Evolutionary conservation across 2,113 vertebrate genomes (phyloP), one percentile per base, ranked within the genome.

Genomic region (Eira barbara): DNA sequence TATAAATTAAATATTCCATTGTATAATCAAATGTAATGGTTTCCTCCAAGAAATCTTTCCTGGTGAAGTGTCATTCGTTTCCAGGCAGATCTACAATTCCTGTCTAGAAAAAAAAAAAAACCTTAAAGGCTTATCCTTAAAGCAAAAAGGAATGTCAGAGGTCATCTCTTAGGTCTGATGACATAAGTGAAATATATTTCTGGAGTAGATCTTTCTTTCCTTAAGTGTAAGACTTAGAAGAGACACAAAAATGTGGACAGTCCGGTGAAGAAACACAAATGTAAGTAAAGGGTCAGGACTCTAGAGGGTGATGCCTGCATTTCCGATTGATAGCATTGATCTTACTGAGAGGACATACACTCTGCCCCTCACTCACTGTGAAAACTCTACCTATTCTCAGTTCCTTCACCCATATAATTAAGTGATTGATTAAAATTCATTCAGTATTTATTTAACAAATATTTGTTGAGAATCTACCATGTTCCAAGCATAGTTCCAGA

Each of bases 1-100:
- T 83, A 39, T 47, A 87, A 36, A 27, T 83, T 92, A 85, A 93
- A n/a, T 80, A 95, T 74, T 95, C 67, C 36, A 91, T 47, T 69
- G 52, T 39, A 55, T 47, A 91, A 95, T 89, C n/a, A 91, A 69
- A 69, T 49, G 1, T 52, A 79, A 92, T 92, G 47, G 21, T 42
- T 82, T 93, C 39, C 73, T 94, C 83, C 34, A 78, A 73, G 52
- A 27, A n/a, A 45, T 49, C 42, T 61, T 42, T n/a, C 73, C 42
- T 52, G 13, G n/a, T 71, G 39, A 90, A 95, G 78, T 73, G 34
- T 36, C 34, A 18, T 49, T 65, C n/a, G 7, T 83, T 91, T 89
- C 45, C n/a, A 85, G 11, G 88, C 2, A 89, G 39, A 89, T 36
- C 7, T 31, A 93, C 2, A 67, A 88, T 96, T 91, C 15, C 49